Conservation (phyloP, 1,140 invertebrate genomes). For the Sinella curviseta region DNA sequence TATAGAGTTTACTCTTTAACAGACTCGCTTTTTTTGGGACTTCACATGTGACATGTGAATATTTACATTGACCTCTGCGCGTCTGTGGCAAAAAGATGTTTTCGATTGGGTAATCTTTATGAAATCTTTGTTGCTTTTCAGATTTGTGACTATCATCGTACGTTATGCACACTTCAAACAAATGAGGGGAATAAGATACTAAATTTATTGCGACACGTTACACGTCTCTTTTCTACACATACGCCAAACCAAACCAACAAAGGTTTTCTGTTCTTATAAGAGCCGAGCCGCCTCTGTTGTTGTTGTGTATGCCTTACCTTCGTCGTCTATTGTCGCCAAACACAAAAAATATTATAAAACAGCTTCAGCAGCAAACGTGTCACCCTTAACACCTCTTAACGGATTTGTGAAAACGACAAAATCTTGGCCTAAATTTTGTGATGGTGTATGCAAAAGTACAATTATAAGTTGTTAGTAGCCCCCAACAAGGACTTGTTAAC, state of each 20-base stretch:
- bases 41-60: background rate
- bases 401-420: slow-evolving; percentile 8
- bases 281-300: too few relatives aligned
- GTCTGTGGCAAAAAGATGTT: background rate
- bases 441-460: too few relatives aligned
- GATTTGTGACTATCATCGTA: background rate
- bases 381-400: background rate
- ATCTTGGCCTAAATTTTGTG: background rate
- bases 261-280: too few relatives aligned
- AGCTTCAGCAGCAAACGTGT: too few relatives aligned
- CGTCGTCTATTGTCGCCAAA: slow-evolving; percentile 1
- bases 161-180: too few relatives aligned
- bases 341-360: too few relatives aligned
- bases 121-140: background rate
- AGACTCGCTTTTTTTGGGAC: too few relatives aligned
- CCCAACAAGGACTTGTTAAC: background rate
- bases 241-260: too few relatives aligned
- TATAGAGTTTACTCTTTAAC: too few relatives aligned
- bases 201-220: too few relatives aligned
- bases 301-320: background rate
- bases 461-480: background rate
- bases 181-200: too few relatives aligned
- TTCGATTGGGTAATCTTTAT: background rate
- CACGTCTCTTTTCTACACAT: too few relatives aligned
- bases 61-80: background rate